Evolutionary conservation across 1,140 invertebrate genomes (phyloP), one percentile per base, ranked within the genome.

Genomic region (Calliopsis andreniformis): DNA sequence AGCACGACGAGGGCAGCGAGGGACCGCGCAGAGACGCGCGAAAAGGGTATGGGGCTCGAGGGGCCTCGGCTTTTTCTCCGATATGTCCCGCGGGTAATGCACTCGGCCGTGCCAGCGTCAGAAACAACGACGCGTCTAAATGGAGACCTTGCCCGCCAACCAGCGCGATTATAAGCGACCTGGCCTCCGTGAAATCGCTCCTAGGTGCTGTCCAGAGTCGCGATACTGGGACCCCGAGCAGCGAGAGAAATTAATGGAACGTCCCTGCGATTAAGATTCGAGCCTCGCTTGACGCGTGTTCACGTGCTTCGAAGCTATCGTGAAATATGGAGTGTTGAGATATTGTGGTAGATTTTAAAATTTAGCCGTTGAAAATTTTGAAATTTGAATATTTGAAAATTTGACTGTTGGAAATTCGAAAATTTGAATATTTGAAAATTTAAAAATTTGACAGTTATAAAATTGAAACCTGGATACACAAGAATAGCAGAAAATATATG

Each of bases 1-100:
- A 56, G 75, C 35, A 66, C 25, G 30, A 63, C 28, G 7, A 18
- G 23, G 30, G 47, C 8, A 14, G n/a, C 14, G 25, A 47, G 6
- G 16, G 43, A n/a, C 1, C 20, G 10, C 8, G 20, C 2, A 6
- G 20, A 28, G 32, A 1, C 2, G 42, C n/a, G 28, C 16, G n/a
- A 25, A 28, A 0, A 55, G 23, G 3, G 16, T 14, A 20, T 5
- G 20, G 6, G 16, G 18, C n/a, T n/a, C n/a, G n/a, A 32, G 8
- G 18, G 10, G 18, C 4, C 6, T 3, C 23, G 10, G 61, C 28
- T 51, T 43, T 62, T 66, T 64, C 59, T 32, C 30, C 55, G 55
- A 70, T 49, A 59, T 18, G 67, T 59, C 35, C 35, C 67, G 39
- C 35, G n/a, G 35, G 67, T 69, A 58, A 69, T 58, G 67, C 53